Evolutionary conservation across 2,888 invertebrate genomes (phyloP).

Genomic region (Ctena decussata): DNA sequence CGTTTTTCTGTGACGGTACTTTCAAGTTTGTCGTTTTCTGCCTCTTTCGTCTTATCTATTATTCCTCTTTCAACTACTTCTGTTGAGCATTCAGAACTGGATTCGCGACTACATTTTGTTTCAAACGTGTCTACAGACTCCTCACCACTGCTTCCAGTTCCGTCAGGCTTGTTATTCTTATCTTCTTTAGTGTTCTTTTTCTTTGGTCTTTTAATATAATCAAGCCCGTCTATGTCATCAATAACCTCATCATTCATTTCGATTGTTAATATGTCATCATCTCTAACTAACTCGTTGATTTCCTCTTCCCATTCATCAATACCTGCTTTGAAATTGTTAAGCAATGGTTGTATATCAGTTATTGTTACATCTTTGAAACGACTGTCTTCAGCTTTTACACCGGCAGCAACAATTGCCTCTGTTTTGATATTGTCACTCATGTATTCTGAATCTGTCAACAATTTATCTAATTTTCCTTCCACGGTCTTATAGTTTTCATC

Average conservation of each 20-base stretch:
- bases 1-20: too few species aligned
- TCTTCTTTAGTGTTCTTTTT: neutral
- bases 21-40: neutral
- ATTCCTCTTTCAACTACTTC: neutral
- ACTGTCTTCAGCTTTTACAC: neutral
- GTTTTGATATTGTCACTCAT: neutral
- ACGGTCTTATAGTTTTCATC: neutral
- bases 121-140: conserved; percentile 1
- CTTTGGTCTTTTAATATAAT: conserved; percentile 28
- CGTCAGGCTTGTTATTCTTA: neutral
- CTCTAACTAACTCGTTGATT: neutral
- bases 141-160: neutral
- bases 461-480: neutral
- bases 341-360: conserved; percentile 3
- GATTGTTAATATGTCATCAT: conserved; percentile 28
- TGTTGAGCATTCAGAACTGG: conserved; percentile 1
- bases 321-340: conserved; percentile 13
- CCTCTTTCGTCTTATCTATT: neutral
- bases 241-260: conserved; percentile 40
- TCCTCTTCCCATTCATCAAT: conserved; percentile 10
- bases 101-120: too few species aligned
- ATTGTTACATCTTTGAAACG: conserved; percentile 14
- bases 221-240: conserved; percentile 35
- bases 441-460: neutral
- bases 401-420: neutral